Conservation (phyloP, 2,113 vertebrate species). For the Menura novaehollandiae region DNA sequence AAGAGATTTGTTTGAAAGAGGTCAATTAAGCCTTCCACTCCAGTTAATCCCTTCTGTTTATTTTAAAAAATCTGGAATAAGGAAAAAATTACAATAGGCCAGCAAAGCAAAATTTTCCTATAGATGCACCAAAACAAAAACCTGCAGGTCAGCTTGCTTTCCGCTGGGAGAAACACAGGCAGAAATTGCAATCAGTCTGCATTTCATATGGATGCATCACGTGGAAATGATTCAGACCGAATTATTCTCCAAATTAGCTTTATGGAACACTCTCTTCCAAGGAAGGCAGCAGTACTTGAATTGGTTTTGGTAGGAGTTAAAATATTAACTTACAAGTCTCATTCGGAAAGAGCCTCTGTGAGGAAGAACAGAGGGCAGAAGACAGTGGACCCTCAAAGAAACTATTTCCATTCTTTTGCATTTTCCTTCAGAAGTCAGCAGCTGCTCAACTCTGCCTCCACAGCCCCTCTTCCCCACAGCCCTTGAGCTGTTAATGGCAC, state of each 20-base stretch:
- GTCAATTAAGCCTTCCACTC: constrained; percentile 23
- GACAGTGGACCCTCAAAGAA: not conserved
- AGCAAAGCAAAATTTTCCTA: not conserved
- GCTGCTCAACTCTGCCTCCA: not conserved
- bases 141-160: constrained; percentile 9
- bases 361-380: not conserved
- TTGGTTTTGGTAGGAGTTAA: not conserved
- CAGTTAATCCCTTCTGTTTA: constrained; percentile 22
- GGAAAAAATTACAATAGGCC: not conserved
- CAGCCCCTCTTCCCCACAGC: not conserved
- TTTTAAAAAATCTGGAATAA: not conserved
- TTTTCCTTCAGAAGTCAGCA: not conserved
- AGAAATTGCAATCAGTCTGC: constrained; percentile 35
- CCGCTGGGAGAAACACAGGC: not conserved
- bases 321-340: not conserved
- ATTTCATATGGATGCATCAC: not conserved
- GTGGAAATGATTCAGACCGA: not conserved
- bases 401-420: not conserved
- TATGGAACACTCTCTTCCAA: not conserved
- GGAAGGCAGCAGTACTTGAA: not conserved
- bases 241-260: not conserved
- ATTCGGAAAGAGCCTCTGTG: not conserved
- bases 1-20: constrained; percentile 31
- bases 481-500: not conserved
- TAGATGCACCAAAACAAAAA: not conserved